Evolutionary conservation across 2,888 invertebrate species (phyloP).

Genomic region (Spialia ferax): DNA sequence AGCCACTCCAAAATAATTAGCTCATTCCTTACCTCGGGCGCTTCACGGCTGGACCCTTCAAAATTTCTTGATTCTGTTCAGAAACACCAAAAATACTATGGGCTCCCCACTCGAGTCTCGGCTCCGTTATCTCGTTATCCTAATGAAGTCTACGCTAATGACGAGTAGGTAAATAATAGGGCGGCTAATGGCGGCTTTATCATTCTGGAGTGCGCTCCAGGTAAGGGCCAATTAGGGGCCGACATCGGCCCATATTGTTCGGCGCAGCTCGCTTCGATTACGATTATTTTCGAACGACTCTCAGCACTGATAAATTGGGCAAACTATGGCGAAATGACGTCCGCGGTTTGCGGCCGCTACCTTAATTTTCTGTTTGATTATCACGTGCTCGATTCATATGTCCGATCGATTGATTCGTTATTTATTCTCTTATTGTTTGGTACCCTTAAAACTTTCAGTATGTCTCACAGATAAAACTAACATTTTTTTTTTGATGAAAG

Average conservation of each 20-base stretch:
- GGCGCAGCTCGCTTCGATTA: conserved; percentile 82
- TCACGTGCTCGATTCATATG: conserved; percentile 48
- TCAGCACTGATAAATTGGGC: conserved; percentile 84
- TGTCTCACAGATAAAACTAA: not conserved
- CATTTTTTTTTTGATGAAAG: too few relatives aligned
- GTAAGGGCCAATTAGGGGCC: conserved; percentile 87
- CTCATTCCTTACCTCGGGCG: conserved; percentile 56
- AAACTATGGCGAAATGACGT: conserved; percentile 83
- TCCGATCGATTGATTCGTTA: conserved; percentile 1
- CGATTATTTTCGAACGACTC: conserved; percentile 84
- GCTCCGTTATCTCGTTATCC: conserved; percentile 86
- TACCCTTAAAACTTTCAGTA: not conserved
- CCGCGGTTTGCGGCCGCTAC: conserved; percentile 72
- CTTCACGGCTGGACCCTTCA: conserved; percentile 55
- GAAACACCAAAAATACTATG: conserved; percentile 78
- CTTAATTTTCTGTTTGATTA: conserved; percentile 77
- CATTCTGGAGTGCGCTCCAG: conserved; percentile 87
- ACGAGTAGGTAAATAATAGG: conserved; percentile 87
- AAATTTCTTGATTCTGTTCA: conserved; percentile 67
- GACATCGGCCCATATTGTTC: conserved; percentile 77
- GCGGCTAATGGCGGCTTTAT: conserved; percentile 87
- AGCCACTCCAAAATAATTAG: conserved; percentile 70
- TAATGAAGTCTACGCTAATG: conserved; percentile 87
- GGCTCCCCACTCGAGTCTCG: conserved; percentile 67
- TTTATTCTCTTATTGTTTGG: not conserved